Percentiles rank a stretch among this genome's conserved stretches.
Conservation (phyloP, 2,888 invertebrate species). For the Antitype chi region DNA sequence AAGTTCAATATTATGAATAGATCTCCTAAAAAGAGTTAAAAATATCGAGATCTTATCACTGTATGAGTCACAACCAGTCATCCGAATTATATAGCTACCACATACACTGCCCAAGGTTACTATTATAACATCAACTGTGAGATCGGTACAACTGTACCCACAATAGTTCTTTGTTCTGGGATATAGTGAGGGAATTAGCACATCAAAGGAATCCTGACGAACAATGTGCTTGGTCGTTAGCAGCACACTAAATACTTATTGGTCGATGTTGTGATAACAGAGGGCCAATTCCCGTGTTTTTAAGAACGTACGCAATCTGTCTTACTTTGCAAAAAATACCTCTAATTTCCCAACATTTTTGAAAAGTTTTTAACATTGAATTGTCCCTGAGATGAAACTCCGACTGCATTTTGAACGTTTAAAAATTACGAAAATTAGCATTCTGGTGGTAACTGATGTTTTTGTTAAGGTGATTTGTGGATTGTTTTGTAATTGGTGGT, state of each 20-base stretch:
- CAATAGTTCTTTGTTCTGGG: slow-evolving; percentile 77
- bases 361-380: neutral
- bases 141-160: slow-evolving; percentile 55
- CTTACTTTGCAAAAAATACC: neutral
- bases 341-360: neutral
- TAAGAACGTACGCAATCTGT: neutral
- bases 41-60: slow-evolving; percentile 43
- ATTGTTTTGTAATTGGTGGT: neutral
- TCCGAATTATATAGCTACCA: slow-evolving; percentile 32
- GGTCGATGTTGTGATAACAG: slow-evolving; percentile 42
- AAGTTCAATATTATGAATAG: neutral
- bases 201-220: slow-evolving; percentile 77
- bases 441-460: slow-evolving; percentile 4
- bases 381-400: neutral
- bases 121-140: slow-evolving; percentile 64
- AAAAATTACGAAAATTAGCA: neutral
- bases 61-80: slow-evolving; percentile 29
- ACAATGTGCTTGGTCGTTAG: slow-evolving; percentile 50
- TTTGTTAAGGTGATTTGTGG: slow-evolving; percentile 9
- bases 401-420: neutral
- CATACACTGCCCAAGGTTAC: slow-evolving; percentile 60
- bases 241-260: slow-evolving; percentile 47
- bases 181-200: slow-evolving; percentile 76
- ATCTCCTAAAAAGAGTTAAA: neutral
- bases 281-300: neutral